A percentile compares a stretch with the other conserved stretches of the same genome.
Conservation (phyloP, 2,888 invertebrate genomes). For the Drosophila anomalipes region DNA sequence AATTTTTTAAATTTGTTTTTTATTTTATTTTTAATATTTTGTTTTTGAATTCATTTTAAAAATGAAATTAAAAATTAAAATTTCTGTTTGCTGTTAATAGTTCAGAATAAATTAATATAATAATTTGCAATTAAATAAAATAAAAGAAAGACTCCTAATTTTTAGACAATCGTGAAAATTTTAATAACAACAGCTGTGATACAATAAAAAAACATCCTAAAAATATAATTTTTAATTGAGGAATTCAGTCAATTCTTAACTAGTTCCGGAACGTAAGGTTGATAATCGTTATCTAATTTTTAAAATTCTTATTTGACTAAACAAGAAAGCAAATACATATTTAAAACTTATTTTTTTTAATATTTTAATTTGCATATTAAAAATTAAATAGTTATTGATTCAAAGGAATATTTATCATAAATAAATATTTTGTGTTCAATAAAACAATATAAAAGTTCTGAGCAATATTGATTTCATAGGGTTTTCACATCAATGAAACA, state of each 20-base stretch:
- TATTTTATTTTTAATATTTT: background rate
- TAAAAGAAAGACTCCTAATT: background rate
- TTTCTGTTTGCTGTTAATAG: background rate
- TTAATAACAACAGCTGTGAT: background rate
- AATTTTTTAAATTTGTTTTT: background rate
- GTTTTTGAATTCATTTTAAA: fast-evolving
- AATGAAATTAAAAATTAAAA: background rate
- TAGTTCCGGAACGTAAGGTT: too few relatives aligned
- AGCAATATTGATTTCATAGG: background rate
- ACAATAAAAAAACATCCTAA: background rate
- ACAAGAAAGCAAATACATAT: too few relatives aligned
- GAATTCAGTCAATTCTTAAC: background rate
- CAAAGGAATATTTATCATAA: background rate
- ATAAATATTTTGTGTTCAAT: background rate
- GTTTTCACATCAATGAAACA: background rate
- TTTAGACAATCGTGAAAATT: background rate
- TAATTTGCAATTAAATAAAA: background rate
- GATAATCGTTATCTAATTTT: too few relatives aligned
- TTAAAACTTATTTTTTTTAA: too few relatives aligned
- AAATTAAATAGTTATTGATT: too few relatives aligned
- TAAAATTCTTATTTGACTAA: too few relatives aligned
- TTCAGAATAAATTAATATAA: background rate
- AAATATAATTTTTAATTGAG: background rate
- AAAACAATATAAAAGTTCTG: background rate
- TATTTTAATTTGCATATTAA: too few relatives aligned